Conservation (phyloP, 1,140 invertebrate genomes). For the Mercenaria mercenaria region DNA sequence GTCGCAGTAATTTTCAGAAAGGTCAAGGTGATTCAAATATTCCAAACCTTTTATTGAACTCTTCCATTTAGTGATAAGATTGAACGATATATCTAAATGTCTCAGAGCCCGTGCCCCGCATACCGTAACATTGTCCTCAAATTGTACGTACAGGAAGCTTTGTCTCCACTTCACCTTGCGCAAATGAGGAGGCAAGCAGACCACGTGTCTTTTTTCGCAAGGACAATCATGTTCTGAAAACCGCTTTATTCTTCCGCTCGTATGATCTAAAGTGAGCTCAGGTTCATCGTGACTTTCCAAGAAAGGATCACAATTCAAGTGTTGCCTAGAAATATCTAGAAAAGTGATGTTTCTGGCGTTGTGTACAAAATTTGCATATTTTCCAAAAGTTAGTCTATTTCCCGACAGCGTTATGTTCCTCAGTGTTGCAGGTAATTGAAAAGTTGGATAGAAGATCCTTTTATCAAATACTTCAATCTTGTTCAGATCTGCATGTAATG, state of each 20-base stretch:
- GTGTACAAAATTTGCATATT: background rate
- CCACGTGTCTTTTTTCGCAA: background rate
- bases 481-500: constrained; percentile 45
- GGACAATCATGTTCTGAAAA: background rate
- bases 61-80: constrained; percentile 30
- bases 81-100: constrained; percentile 29
- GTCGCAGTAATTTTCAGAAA: constrained; percentile 43
- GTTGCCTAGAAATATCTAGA: constrained; percentile 53
- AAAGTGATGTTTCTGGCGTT: background rate
- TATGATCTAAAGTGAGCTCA: background rate
- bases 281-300: background rate
- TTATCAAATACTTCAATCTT: constrained; percentile 62
- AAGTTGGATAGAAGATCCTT: background rate
- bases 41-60: background rate
- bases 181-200: background rate
- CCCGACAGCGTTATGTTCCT: constrained; percentile 27
- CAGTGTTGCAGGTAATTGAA: background rate
- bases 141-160: background rate
- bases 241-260: no score
- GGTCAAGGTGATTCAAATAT: background rate
- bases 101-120: background rate
- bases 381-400: constrained; percentile 34
- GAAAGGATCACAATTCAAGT: constrained; percentile 49
- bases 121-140: background rate
- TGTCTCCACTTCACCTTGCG: background rate